Conservation (phyloP, 1,140 invertebrate species). For the Eubasilissa regina region DNA sequence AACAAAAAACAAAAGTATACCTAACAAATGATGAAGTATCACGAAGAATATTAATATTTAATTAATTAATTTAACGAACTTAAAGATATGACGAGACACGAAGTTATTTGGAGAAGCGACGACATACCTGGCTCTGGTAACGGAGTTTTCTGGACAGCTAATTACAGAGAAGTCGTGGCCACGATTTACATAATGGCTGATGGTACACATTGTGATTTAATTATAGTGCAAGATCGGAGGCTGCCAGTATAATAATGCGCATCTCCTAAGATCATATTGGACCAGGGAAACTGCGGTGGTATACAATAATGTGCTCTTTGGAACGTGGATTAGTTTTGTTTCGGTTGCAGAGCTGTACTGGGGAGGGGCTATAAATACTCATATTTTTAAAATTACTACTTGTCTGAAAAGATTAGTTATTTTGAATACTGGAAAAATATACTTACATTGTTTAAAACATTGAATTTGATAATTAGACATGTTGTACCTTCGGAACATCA, state of each 20-base stretch:
- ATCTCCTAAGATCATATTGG: conserved; percentile 30
- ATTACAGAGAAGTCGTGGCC: conserved; percentile 51
- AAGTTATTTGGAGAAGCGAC: conserved; percentile 7
- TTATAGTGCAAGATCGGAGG: conserved; percentile 41
- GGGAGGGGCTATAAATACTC: too few species aligned
- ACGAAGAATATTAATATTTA: background rate
- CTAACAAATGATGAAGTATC: background rate
- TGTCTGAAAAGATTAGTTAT: too few species aligned
- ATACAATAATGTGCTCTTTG: background rate
- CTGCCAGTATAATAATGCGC: conserved; percentile 30
- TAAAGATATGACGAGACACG: background rate
- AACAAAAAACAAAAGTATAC: too few species aligned
- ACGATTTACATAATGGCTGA: conserved; percentile 59
- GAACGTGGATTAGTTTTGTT: conserved; percentile 11
- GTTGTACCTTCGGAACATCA: too few species aligned
- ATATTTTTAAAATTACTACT: too few species aligned
- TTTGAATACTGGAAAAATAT: too few species aligned
- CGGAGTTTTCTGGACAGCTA: conserved; percentile 13
- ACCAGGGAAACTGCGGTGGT: conserved; percentile 3
- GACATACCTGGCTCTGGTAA: background rate
- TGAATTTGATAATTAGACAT: too few species aligned
- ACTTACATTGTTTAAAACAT: too few species aligned
- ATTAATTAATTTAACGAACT: background rate
- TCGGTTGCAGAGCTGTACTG: background rate
- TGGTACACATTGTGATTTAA: conserved; percentile 55